These are phyloP conservation scores for Pachyuromys duprasi DNA, from an alignment of 2,797 vertebrate genomes.

Conservation along the genomic window DNA sequence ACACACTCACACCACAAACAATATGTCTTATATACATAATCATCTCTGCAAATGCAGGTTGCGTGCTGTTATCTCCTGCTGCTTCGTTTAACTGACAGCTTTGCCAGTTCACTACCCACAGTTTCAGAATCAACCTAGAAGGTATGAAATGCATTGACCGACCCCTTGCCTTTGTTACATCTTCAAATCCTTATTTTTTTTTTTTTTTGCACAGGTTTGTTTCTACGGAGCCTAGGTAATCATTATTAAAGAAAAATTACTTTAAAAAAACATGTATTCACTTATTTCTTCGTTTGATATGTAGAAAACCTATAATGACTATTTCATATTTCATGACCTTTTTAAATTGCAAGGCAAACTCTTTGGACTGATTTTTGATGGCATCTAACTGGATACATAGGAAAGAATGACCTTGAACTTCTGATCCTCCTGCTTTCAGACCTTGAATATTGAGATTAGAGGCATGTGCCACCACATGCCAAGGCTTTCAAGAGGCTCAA, in stretches of 20 bases:
- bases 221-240: background rate
- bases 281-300: constrained; percentile 41
- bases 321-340: background rate
- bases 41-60: background rate
- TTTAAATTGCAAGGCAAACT: background rate
- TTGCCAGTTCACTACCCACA: background rate
- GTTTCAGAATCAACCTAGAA: background rate
- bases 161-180: background rate
- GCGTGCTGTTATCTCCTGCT: background rate
- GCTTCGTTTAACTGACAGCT: background rate
- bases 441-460: background rate
- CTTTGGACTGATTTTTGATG: background rate
- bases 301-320: background rate
- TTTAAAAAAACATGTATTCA: background rate
- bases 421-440: background rate
- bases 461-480: background rate
- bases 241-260: constrained; percentile 9
- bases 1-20: background rate
- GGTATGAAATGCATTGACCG: background rate
- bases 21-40: background rate
- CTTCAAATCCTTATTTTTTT: background rate
- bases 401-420: background rate
- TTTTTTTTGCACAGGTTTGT: background rate
- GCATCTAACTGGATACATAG: background rate
- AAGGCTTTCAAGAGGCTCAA: background rate